These are phyloP conservation scores for Allygus modestus DNA, from an alignment of 2,888 invertebrate genomes.

Conservation along the genomic window DNA sequence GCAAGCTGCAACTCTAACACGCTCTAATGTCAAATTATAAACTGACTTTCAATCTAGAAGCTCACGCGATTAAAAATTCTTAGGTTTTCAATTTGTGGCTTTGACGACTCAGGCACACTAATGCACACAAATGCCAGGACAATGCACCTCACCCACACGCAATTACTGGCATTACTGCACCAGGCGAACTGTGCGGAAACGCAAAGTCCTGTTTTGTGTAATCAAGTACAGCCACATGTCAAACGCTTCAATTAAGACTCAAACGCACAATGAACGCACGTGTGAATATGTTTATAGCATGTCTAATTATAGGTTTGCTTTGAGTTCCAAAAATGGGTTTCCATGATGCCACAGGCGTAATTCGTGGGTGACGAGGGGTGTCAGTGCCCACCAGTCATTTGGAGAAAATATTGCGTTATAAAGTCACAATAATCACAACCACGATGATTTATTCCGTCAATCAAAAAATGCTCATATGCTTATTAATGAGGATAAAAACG, in stretches of 20 bases:
- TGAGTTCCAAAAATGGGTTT: constrained; percentile 3
- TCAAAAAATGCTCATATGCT: too few species aligned
- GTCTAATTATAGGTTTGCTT: neutral
- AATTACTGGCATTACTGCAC: neutral
- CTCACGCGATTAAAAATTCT: neutral
- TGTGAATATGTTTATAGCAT: neutral
- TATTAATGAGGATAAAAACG: too few species aligned
- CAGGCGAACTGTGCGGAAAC: neutral
- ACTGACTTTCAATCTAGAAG: neutral
- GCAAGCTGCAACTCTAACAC: too few species aligned
- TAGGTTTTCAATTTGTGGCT: neutral
- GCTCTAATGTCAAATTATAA: neutral
- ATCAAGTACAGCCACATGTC: neutral
- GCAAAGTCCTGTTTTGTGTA: neutral
- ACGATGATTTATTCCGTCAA: too few species aligned
- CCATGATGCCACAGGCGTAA: too few species aligned
- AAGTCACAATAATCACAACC: too few species aligned
- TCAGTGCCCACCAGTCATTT: too few species aligned
- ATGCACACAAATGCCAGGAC: neutral
- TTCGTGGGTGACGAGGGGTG: too few species aligned
- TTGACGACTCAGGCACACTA: neutral
- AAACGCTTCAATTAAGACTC: neutral
- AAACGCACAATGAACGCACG: neutral
- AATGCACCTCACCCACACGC: neutral
- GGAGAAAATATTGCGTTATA: too few species aligned